Base-by-base conservation (phyloP, 2,797 vertebrate genomes). In the Channallabes apus region DNA sequence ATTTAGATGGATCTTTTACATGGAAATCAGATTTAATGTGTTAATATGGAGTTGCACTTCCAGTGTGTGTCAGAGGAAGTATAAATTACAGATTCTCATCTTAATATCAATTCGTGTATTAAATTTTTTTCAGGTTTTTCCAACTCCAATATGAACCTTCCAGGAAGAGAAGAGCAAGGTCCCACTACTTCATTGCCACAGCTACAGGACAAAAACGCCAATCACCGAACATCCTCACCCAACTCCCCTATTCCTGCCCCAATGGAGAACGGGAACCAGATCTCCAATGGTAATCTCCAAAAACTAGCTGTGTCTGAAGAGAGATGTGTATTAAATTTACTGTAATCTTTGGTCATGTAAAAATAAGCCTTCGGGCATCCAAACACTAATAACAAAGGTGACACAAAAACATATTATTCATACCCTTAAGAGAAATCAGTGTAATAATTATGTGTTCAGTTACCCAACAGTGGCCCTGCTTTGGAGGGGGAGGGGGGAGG, bases 161-260 rank as follows among this genome's bases (percentile, higher is more conserved):
- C 95, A 65, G 95, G 95, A 84, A 94, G 91, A 83, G 96, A 97
- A 77, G 97, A 97, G 56, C 92, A 95, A 86, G 93, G 93, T 85
- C 95, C 94, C 29, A 94, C 93, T 75, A 94, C 95, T 65, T 91
- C 92, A 41, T 93, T 92, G 78, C 92, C 96, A 12, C 97, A 97
- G 91, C 94, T 95, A 0, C 97, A 97, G 92, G 98, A 99, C 91
- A 97, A 95, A 93, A 99, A 99, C 46, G 98, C 98, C 91, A 99
- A 99, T 93, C 97, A 96, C 92, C 97, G 95, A 92, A 93, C 87
- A 90, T 94, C 89, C 90, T 94, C 89, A 72, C 92, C 90, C 87
- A 96, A 92, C 92, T 94, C 92, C 41, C 87, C 94, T 12, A 94
- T 90, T 87, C 93, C 95, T 1, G 86, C 94, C 27, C 88, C 96